Conservation (phyloP, 1,140 invertebrate genomes). For the Amphibalanus amphitrite region DNA sequence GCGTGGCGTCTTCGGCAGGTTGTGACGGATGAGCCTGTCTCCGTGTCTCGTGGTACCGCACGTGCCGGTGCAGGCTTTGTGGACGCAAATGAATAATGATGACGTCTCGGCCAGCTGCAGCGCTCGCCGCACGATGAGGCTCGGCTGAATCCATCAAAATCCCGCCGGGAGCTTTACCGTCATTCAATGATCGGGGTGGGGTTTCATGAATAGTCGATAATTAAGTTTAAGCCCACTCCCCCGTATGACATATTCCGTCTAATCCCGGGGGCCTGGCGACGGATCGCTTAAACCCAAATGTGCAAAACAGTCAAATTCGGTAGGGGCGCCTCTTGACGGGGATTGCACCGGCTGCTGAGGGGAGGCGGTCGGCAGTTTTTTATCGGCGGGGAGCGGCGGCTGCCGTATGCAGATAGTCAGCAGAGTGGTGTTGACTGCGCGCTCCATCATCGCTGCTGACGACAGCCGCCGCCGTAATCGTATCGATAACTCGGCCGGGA, state of each 20-base stretch:
- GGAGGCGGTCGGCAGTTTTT: no score
- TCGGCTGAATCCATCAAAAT: neutral
- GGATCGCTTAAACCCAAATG: neutral
- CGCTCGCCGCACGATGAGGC: neutral
- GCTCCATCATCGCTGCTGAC: no score
- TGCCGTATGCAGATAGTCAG: no score
- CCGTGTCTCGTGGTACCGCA: no score
- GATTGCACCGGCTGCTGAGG: neutral
- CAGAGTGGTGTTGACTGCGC: no score
- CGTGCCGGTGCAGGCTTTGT: no score
- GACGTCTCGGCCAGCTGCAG: neutral
- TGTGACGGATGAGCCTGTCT: no score
- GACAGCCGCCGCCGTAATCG: no score
- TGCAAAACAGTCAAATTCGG: neutral
- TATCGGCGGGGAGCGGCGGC: no score
- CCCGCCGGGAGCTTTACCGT: neutral
- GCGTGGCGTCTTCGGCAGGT: no score
- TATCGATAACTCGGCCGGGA: no score
- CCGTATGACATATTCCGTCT: neutral
- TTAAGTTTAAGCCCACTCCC: neutral
- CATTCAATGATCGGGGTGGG: neutral
- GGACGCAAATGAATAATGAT: no score
- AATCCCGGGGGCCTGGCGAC: neutral
- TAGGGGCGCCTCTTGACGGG: neutral
- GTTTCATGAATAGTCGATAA: neutral